A percentile compares a stretch with the other conserved stretches of the same genome.
These are phyloP conservation scores for Pterocles orientalis DNA, from an alignment of 2,113 vertebrate genomes.

Conservation along the genomic window DNA sequence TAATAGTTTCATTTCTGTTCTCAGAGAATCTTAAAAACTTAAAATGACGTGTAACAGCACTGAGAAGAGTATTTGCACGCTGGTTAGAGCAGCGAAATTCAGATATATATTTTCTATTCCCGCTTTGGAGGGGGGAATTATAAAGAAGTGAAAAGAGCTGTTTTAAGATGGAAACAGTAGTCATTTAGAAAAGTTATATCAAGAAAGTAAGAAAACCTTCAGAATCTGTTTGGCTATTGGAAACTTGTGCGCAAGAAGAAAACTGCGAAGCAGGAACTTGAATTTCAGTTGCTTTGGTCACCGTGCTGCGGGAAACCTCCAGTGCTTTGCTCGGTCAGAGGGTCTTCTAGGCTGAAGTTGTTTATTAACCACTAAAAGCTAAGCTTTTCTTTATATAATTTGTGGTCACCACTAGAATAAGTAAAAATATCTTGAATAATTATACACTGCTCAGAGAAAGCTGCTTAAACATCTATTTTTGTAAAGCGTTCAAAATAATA, in stretches of 20 bases:
- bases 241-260: background rate
- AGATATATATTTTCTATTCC: background rate
- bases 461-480: background rate
- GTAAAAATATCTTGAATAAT: constrained; percentile 23
- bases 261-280: background rate
- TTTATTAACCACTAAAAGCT: constrained; percentile 29
- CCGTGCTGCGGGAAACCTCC: background rate
- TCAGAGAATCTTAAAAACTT: background rate
- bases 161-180: background rate
- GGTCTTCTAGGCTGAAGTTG: background rate
- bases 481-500: background rate
- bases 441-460: background rate
- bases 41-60: background rate
- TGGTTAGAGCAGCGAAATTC: background rate
- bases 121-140: background rate
- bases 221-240: background rate
- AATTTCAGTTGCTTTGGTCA: background rate
- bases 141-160: background rate
- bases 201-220: background rate
- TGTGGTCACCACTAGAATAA: background rate
- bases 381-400: constrained; percentile 3
- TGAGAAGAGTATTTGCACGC: background rate
- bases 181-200: background rate
- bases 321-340: background rate
- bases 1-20: background rate